Evolutionary conservation across 2,888 invertebrate genomes (phyloP), one percentile per base, ranked within the genome.

Genomic region (Vanessa cardui): DNA sequence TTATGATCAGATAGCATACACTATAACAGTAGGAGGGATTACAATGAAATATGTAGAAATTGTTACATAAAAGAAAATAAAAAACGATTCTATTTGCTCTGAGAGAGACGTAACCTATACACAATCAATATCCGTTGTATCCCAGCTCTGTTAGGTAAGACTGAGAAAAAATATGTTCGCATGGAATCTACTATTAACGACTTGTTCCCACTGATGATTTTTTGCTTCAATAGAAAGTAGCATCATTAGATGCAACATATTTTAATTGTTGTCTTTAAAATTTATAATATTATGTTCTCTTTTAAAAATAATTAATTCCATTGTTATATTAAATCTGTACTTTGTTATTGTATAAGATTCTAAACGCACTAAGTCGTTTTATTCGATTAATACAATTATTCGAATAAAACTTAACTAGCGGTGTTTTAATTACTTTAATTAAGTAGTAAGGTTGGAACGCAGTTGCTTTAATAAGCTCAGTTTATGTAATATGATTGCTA

Each of bases 91-190:
- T 81, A 80, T 79, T 76, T 76, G 73, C 75, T 75, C 79, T 81
- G 84, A 79, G 84, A 85, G 80, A 85, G 80, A 84, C 79, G 80
- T 82, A 84, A 82, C 79, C 73, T 77, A 73, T 82, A 77, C 76
- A 88, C 87, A 90, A 89, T 90, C 86, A 78, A 89, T 90, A 91
- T 90, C 88, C 89, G 88, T 83, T 87, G 86, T 86, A 86, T 85
- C 78, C 77, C 78, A 77, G 78, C 77, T 84, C 86, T 81, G 85
- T 92, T 89, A 87, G 82, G 84, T 88, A 89, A 89, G 81, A 86
- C 74, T 84, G 84, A 79, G 84, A 85, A 88, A 83, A 74, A 83
- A 83, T 80, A 79, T 81, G 84, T 83, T 80, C 77, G 78, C 76
- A 81, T 83, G 86, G 81, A 84, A 85, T 84, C 74, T 81, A 81